Conservation (phyloP, 2,888 invertebrate species). For the Cristatella mucedo region DNA sequence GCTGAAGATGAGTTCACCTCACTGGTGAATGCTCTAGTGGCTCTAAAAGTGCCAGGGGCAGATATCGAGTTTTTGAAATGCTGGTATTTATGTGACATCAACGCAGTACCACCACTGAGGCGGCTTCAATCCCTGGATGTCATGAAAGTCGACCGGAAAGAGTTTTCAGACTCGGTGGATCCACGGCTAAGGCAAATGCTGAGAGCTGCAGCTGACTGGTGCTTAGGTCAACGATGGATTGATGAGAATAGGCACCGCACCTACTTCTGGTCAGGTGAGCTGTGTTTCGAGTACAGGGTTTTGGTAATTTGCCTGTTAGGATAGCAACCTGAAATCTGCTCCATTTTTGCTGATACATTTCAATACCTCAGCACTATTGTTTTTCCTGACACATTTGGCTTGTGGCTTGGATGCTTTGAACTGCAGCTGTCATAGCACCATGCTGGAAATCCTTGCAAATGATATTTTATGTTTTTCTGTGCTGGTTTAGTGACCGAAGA, state of each 20-base stretch:
- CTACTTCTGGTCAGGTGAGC: conserved; percentile 8
- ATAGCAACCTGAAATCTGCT: too few relatives aligned
- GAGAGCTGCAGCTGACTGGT: background rate
- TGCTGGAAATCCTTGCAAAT: too few relatives aligned
- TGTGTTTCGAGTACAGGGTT: too few relatives aligned
- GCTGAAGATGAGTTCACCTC: background rate
- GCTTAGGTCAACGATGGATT: background rate
- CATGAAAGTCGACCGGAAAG: background rate
- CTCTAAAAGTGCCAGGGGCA: background rate
- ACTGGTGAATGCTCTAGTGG: background rate
- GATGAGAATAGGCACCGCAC: background rate
- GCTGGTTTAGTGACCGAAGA: conserved; percentile 9
- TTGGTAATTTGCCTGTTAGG: too few relatives aligned
- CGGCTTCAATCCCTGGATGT: too few relatives aligned
- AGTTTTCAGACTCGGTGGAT: background rate
- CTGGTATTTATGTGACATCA: conserved; percentile 4
- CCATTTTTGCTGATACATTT: too few relatives aligned
- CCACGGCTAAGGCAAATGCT: background rate
- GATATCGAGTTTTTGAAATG: background rate
- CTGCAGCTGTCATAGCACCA: too few relatives aligned
- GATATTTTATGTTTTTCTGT: too few relatives aligned
- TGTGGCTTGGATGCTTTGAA: too few relatives aligned
- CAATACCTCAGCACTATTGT: too few relatives aligned
- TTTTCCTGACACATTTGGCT: too few relatives aligned
- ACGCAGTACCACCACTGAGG: background rate